Conservation (phyloP, 2,797 vertebrate genomes). For the Pseudopleuronectes americanus region DNA sequence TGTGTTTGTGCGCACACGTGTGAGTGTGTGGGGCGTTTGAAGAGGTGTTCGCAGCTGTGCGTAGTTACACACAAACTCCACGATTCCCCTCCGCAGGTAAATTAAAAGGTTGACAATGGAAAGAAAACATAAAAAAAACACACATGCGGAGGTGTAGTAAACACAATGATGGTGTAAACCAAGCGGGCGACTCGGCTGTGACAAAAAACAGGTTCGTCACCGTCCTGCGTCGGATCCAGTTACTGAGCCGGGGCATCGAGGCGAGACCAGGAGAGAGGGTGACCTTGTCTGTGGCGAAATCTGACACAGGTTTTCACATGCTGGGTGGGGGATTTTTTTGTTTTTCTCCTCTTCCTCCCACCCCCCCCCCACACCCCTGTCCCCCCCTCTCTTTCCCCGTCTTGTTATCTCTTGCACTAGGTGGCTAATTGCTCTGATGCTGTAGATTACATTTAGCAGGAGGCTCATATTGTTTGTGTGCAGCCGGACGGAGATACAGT, state of each 20-base stretch:
- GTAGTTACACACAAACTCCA: constrained; percentile 25
- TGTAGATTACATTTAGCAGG: constrained; percentile 60
- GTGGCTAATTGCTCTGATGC: constrained; percentile 74
- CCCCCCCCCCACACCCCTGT: too few species aligned
- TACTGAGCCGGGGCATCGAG: constrained; percentile 63
- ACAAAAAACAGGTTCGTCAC: constrained; percentile 74
- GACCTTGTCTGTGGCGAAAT: constrained; percentile 80
- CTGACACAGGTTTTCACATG: constrained; percentile 80
- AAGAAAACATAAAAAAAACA: constrained; percentile 23
- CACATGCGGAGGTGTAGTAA: constrained; percentile 43
- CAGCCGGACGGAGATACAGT: constrained; percentile 20
- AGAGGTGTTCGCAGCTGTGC: constrained; percentile 39
- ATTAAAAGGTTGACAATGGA: constrained; percentile 21
- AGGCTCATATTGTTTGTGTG: constrained; percentile 45
- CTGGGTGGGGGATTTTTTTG: constrained; percentile 70
- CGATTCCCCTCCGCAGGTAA: constrained; percentile 30
- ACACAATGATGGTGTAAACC: constrained; percentile 60
- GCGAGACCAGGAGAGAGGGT: constrained; percentile 72
- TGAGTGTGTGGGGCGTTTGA: constrained; percentile 2
- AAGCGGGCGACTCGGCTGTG: constrained; percentile 59
- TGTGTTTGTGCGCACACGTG: constrained; percentile 18
- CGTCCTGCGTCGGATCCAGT: constrained; percentile 63
- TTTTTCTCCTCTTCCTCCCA: background rate
- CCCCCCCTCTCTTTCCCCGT: constrained; percentile 29
- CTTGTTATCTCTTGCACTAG: constrained; percentile 62